These are phyloP conservation scores for Metacarcinus magister DNA, from an alignment of 2,888 invertebrate species.

Conservation along the genomic window DNA sequence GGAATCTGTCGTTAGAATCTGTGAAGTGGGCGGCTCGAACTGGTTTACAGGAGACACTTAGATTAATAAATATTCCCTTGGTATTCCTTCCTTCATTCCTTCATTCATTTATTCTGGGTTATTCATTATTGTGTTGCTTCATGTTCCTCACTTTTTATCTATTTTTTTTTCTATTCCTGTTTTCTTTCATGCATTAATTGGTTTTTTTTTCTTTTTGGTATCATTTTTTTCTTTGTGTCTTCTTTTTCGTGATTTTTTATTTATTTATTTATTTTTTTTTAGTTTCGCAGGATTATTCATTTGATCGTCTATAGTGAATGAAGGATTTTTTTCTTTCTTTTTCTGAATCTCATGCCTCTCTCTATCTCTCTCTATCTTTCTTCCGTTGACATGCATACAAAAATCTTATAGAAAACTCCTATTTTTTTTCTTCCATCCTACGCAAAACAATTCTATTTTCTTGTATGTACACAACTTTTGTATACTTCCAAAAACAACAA, in stretches of 20 bases:
- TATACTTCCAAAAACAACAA: too few relatives aligned
- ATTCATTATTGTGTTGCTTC: not conserved
- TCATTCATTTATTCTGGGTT: not conserved
- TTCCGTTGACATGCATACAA: too few relatives aligned
- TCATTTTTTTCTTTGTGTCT: slow-evolving; percentile 7
- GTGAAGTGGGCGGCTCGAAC: not conserved
- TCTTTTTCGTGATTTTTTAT: too few relatives aligned
- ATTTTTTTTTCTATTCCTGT: not conserved
- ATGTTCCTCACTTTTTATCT: not conserved
- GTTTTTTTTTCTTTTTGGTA: not conserved
- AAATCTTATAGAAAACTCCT: too few relatives aligned
- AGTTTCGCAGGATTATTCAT: not conserved
- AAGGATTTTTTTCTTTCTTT: not conserved
- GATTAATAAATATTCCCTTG: not conserved
- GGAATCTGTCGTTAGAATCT: slow-evolving; percentile 5
- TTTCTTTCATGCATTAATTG: not conserved
- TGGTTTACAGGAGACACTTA: not conserved
- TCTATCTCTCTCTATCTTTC: slow-evolving; percentile 10
- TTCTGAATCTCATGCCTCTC: slow-evolving; percentile 35
- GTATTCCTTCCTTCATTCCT: not conserved
- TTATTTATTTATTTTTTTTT: not conserved
- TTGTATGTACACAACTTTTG: too few relatives aligned
- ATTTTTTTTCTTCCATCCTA: too few relatives aligned
- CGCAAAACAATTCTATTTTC: too few relatives aligned
- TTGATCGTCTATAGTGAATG: not conserved